Percentiles rank a stretch among this genome's conserved stretches.
phyloP scores from a whole-genome alignment of 2,797 vertebrate species.

The Macroramphosus scolopax region DNA sequence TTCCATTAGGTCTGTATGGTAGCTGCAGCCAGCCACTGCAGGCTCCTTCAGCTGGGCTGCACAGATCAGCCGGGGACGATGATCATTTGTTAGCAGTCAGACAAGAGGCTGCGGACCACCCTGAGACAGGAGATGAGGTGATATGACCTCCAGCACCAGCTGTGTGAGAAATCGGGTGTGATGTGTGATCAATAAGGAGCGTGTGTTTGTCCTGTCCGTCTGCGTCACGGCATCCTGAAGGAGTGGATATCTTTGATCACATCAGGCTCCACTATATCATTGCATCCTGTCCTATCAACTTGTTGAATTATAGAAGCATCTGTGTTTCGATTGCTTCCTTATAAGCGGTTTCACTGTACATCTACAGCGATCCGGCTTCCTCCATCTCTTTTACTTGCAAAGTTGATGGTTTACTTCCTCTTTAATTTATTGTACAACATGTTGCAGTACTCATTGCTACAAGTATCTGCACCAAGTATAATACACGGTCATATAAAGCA shows the following conservation, averaged over 20 bases:
- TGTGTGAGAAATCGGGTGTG: slow-evolving; percentile 47
- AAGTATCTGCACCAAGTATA: too few species aligned
- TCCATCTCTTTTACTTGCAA: too few species aligned
- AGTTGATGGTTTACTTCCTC: too few species aligned
- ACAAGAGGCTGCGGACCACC: slow-evolving; percentile 50
- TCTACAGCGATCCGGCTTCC: too few species aligned
- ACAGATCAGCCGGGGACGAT: slow-evolving; percentile 50
- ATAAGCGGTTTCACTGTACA: too few species aligned
- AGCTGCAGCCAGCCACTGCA: slow-evolving; percentile 46
- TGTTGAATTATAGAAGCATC: too few species aligned
- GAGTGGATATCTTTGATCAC: slow-evolving; percentile 1
- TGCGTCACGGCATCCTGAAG: not conserved
- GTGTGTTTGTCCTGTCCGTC: slow-evolving; percentile 2
- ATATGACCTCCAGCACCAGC: slow-evolving; percentile 48
- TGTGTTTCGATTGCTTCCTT: too few species aligned
- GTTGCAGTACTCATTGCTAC: too few species aligned
- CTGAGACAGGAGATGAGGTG: slow-evolving; percentile 36
- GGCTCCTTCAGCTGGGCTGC: slow-evolving; percentile 50
- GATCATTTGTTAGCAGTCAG: slow-evolving; percentile 64
- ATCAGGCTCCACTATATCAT: not conserved
- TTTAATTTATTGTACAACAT: too few species aligned
- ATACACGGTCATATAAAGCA: too few species aligned
- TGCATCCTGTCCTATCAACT: too few species aligned
- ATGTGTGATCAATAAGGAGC: slow-evolving; percentile 46
- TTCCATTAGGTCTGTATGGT: slow-evolving; percentile 45